Evolutionary conservation across 53 echinoderm and acorn worm genomes (phyloP), one percentile per base, ranked within the genome.

Genomic region (Actinopyga echinites): DNA sequence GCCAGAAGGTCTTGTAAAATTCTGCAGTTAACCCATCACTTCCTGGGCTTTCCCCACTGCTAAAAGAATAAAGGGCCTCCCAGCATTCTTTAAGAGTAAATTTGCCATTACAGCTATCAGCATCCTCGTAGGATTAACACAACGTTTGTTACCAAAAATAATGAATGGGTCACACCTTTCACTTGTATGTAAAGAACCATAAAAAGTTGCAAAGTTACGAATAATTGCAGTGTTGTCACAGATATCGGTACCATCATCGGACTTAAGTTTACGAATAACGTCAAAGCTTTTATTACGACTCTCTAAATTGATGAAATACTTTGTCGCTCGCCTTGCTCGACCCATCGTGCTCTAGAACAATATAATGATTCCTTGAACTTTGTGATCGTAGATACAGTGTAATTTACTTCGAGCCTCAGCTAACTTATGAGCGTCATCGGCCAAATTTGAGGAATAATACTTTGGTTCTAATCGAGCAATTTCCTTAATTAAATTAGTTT

Each of bases 301-400:
- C 25, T 83, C 83, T 6, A 83, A 37, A 67, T 67, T 83, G 2
- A 83, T 52, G 43, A 83, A 83, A 67, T 83, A 83, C 21, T 67
- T 67, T 11, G 54, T 83, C 2, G 21, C 31, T 79, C 79, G 1
- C 79, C 79, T 19, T 83, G 23, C 22, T 82, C 53, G 7, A 52
- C 65, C 83, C 83, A 83, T 9, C 65, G 65, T 9, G 43, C 83
- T 6, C 67, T 67, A 12, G 83, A 83, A 15, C 68, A 15, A n/a
- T 2, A 67, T 24, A 23, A 83, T 67, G 17, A 83, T 64, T 2
- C 83, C 83, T 49, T 64, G 30, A 15, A 83, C 26, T 53, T 53
- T 64, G 21, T 66, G 30, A 21, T 83, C 49, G n/a, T 67, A 53
- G 21, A 83, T 65, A 23, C 68, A 31, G 42, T 67, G 65, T 82